Conservation (phyloP, 2,113 vertebrate genomes). For the Tachycineta bicolor region DNA sequence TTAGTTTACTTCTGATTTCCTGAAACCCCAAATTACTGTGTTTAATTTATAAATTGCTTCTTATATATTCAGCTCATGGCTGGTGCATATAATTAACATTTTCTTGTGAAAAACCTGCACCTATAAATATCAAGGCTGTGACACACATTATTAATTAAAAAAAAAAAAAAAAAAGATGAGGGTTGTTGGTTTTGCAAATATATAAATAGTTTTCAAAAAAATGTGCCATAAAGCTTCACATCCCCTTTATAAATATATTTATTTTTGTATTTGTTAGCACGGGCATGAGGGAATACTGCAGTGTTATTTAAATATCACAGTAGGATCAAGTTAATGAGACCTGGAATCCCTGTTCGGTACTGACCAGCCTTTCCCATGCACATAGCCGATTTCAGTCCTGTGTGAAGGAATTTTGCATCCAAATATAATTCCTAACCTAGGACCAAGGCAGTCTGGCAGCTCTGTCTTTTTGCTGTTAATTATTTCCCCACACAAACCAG, state of each 20-base stretch:
- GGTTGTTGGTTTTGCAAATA: background rate
- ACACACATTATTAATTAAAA: slow-evolving; percentile 8
- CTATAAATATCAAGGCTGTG: slow-evolving; percentile 1
- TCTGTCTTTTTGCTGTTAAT: background rate
- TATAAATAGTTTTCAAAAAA: background rate
- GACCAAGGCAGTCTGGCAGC: background rate
- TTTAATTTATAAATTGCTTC: slow-evolving; percentile 49
- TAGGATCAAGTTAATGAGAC: background rate
- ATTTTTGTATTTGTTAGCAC: background rate
- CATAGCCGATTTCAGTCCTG: background rate
- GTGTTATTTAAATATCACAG: background rate
- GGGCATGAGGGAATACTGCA: background rate
- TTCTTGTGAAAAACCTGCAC: background rate
- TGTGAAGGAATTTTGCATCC: background rate
- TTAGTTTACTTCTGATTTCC: slow-evolving; percentile 12
- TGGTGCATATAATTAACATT: slow-evolving; percentile 51
- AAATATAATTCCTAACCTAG: background rate
- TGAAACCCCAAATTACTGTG: background rate
- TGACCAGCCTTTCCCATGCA: background rate
- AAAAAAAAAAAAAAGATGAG: background rate
- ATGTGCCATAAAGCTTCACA: background rate
- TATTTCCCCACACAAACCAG: background rate
- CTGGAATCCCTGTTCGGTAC: background rate
- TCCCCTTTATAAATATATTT: background rate
- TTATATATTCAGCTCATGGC: background rate